Evolutionary conservation across 1,140 invertebrate species (phyloP).

Genomic region (Papilio glaucus): DNA sequence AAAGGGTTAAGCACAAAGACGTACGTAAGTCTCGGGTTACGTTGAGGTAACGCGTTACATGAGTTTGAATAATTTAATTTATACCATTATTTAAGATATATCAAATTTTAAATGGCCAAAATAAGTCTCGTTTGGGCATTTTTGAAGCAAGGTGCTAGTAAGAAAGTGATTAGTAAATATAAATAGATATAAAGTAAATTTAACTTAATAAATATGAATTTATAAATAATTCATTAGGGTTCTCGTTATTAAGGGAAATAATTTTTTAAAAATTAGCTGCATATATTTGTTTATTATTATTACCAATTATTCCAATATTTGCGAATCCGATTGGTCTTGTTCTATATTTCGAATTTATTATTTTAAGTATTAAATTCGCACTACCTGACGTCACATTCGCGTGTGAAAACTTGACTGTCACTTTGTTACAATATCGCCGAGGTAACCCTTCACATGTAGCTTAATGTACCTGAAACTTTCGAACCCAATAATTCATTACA

Average conservation of each 20-base stretch:
- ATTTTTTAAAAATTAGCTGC: no score
- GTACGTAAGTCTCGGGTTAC: constrained; percentile 64
- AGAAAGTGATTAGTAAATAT: no score
- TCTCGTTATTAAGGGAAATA: no score
- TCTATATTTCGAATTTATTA: neutral
- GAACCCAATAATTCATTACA: constrained; percentile 82
- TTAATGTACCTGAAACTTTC: constrained; percentile 81
- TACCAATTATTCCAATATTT: no score
- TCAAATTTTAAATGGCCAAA: constrained; percentile 47
- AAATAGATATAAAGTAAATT: neutral
- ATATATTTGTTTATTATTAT: no score
- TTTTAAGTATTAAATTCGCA: constrained; percentile 11
- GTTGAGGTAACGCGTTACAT: constrained; percentile 51
- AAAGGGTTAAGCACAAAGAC: constrained; percentile 69
- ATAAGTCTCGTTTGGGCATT: constrained; percentile 48
- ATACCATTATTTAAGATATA: neutral
- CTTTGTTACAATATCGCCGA: constrained; percentile 60
- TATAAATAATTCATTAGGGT: no score
- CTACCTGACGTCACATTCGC: constrained; percentile 74
- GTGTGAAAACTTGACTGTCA: constrained; percentile 77
- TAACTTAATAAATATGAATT: no score
- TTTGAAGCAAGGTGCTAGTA: no score
- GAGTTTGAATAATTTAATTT: constrained; percentile 46
- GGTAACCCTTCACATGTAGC: constrained; percentile 77
- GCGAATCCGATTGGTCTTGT: no score